Conservation (phyloP, 2,888 invertebrate genomes). For the Pristionchus mayeri region DNA sequence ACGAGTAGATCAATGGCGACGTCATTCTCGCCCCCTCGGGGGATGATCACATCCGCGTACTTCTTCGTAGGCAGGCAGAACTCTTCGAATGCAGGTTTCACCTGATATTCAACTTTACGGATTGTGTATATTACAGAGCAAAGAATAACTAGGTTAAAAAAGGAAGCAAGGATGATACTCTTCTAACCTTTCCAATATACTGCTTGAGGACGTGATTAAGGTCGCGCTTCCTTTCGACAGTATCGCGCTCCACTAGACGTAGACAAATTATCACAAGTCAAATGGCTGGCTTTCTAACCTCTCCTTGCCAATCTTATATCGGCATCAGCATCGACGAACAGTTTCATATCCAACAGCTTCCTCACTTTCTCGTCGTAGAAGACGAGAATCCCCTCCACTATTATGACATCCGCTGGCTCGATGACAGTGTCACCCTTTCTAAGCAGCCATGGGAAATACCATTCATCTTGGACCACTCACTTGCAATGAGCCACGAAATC, state of each 20-base stretch:
- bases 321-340: slow-evolving; percentile 98
- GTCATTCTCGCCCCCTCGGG: slow-evolving; percentile 94
- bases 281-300: slow-evolving; percentile 81
- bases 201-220: slow-evolving; percentile 94
- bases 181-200: slow-evolving; percentile 81
- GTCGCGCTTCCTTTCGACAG: slow-evolving; percentile 92
- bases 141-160: neutral
- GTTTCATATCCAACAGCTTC: slow-evolving; percentile 96
- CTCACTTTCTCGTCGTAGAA: slow-evolving; percentile 96
- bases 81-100: slow-evolving; percentile 97
- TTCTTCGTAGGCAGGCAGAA: slow-evolving; percentile 90
- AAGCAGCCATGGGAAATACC: neutral
- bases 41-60: slow-evolving; percentile 99
- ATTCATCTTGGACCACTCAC: slow-evolving; percentile 78
- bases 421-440: slow-evolving; percentile 76
- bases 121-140: neutral
- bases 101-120: slow-evolving; percentile 77
- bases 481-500: slow-evolving; percentile 92
- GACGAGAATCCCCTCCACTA: slow-evolving; percentile 95
- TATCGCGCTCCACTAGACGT: slow-evolving; percentile 90
- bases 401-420: slow-evolving; percentile 91
- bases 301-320: slow-evolving; percentile 95
- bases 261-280: no score
- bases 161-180: neutral
- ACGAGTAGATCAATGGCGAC: slow-evolving; percentile 97